phyloP scores from a whole-genome alignment of 2,113 vertebrate species.

The Hoplias malabaricus region DNA sequence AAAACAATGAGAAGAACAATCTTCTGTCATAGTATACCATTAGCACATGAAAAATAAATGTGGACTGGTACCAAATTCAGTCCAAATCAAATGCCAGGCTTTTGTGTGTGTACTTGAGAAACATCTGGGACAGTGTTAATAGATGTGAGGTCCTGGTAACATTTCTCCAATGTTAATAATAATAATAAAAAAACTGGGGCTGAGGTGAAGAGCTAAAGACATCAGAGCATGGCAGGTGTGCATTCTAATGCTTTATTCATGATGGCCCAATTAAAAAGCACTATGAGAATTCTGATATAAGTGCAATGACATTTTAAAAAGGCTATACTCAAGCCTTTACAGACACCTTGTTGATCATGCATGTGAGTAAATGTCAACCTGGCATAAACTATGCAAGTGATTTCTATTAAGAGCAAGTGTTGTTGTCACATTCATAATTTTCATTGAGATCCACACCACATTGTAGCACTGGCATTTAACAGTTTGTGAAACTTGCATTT shows the following conservation, averaged over 20 bases:
- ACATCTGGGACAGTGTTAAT: not conserved
- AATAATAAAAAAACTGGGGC: not conserved
- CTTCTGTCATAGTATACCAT: not conserved
- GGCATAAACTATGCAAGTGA: not conserved
- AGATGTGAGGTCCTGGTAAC: not conserved
- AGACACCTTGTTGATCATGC: constrained; percentile 5
- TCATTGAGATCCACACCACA: not conserved
- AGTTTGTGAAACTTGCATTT: not conserved
- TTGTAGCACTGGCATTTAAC: constrained; percentile 26
- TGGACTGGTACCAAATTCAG: not conserved
- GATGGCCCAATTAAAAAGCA: constrained; percentile 21
- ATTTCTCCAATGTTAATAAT: not conserved
- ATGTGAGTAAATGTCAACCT: constrained; percentile 1
- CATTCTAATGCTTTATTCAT: constrained; percentile 50
- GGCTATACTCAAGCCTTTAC: constrained; percentile 30
- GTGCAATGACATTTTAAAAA: constrained; percentile 39
- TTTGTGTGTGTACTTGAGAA: not conserved
- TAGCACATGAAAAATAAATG: not conserved
- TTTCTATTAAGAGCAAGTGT: not conserved
- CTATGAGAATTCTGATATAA: constrained; percentile 29
- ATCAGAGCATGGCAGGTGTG: constrained; percentile 21
- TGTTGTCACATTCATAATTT: constrained; percentile 22
- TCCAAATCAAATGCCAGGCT: not conserved
- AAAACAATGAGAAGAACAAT: not conserved
- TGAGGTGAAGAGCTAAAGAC: not conserved